Conservation (phyloP, 1,140 invertebrate genomes). For the Forficula auricularia region DNA sequence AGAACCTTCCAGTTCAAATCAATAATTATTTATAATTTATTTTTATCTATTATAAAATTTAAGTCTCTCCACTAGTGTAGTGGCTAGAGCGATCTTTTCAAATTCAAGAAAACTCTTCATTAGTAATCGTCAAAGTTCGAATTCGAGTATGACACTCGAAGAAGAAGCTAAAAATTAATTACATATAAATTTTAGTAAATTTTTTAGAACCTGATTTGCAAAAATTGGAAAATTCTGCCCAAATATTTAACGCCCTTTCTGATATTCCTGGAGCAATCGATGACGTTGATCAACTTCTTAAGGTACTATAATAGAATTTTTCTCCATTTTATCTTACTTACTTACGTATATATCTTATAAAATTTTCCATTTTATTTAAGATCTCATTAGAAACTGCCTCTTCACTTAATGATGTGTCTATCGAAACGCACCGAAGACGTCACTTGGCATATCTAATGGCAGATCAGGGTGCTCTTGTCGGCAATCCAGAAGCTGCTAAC, state of each 20-base stretch:
- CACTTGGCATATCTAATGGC: constrained; percentile 93
- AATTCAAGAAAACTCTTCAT: no score
- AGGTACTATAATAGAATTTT: no score
- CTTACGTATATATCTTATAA: neutral
- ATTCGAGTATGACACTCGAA: no score
- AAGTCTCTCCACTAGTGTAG: no score
- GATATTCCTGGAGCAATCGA: constrained; percentile 85
- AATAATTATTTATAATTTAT: no score
- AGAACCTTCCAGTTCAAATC: no score
- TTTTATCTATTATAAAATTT: no score
- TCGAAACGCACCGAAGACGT: constrained; percentile 76
- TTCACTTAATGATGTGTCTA: constrained; percentile 64
- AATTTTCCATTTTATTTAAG: constrained; percentile 20
- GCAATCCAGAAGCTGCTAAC: constrained; percentile 69
- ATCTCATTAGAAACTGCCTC: constrained; percentile 38
- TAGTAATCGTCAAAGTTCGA: no score
- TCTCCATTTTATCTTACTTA: neutral
- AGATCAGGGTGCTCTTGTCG: constrained; percentile 80
- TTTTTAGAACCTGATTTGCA: constrained; percentile 56
- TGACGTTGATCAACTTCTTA: constrained; percentile 64
- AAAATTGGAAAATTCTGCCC: constrained; percentile 75
- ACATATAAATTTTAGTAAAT: no score
- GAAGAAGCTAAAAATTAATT: no score
- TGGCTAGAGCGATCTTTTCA: no score
- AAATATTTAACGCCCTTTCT: constrained; percentile 92